A percentile compares a stretch with the other conserved stretches of the same genome.
Evolutionary conservation across 1,140 invertebrate species (phyloP).

Genomic region (Bradynema listronoti): DNA sequence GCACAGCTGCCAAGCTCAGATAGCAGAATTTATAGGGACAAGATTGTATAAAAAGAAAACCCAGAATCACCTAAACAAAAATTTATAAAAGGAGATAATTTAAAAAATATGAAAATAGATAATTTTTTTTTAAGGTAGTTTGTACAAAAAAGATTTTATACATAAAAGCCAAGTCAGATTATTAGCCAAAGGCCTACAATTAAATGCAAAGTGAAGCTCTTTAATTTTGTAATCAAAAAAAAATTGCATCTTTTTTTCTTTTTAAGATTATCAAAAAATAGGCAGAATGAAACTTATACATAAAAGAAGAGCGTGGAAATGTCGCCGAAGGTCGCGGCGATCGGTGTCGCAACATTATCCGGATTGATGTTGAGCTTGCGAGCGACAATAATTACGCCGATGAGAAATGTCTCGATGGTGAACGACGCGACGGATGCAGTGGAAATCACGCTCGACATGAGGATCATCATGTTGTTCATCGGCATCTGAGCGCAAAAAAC

Average conservation of each 20-base stretch:
- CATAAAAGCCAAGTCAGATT: too few species aligned
- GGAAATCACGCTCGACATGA: constrained; percentile 82
- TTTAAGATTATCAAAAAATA: constrained; percentile 7
- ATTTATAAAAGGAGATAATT: too few species aligned
- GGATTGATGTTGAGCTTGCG: constrained; percentile 36
- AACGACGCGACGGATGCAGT: constrained; percentile 77
- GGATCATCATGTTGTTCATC: constrained; percentile 48
- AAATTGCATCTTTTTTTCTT: background rate
- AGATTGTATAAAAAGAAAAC: constrained; percentile 7
- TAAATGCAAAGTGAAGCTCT: too few species aligned
- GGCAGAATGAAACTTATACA: constrained; percentile 14
- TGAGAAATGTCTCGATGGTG: constrained; percentile 17
- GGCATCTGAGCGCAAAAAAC: constrained; percentile 10
- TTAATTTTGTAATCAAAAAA: too few species aligned
- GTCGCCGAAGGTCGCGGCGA: constrained; percentile 44
- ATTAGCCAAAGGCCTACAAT: too few species aligned
- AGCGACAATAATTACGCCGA: constrained; percentile 17
- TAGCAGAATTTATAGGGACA: constrained; percentile 2
- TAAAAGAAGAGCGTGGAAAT: constrained; percentile 32
- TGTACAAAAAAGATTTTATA: too few species aligned
- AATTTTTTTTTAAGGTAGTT: too few species aligned
- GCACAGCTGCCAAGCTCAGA: constrained; percentile 10
- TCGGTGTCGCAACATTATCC: constrained; percentile 42
- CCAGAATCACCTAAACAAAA: constrained; percentile 15
- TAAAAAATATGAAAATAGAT: too few species aligned